These are phyloP conservation scores for Epinephelus cyanopodus DNA, from an alignment of 2,113 vertebrate genomes.

Conservation along the genomic window DNA sequence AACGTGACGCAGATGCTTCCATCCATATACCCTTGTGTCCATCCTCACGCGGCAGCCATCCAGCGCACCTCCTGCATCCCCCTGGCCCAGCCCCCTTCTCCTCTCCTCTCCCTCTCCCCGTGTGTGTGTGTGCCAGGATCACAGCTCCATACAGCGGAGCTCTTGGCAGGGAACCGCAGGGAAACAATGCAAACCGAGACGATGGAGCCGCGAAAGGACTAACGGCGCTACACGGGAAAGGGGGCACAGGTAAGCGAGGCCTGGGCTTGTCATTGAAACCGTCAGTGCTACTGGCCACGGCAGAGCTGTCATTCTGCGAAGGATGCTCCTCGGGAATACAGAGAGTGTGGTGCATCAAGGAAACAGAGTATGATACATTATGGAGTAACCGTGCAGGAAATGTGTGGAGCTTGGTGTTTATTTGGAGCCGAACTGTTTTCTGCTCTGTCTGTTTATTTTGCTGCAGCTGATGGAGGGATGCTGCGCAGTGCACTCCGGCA, in stretches of 20 bases:
- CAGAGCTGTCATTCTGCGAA: slow-evolving; percentile 18
- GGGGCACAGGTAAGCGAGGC: slow-evolving; percentile 69
- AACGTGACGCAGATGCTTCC: slow-evolving; percentile 69
- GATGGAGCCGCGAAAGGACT: slow-evolving; percentile 42
- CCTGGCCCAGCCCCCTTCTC: slow-evolving; percentile 11
- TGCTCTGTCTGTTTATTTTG: slow-evolving; percentile 42
- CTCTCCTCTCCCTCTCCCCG: slow-evolving; percentile 1
- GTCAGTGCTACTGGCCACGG: neutral
- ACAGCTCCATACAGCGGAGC: slow-evolving; percentile 68
- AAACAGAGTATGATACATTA: neutral
- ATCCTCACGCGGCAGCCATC: slow-evolving; percentile 39
- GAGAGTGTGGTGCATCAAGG: slow-evolving; percentile 26
- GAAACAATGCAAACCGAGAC: slow-evolving; percentile 28
- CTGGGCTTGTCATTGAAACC: neutral
- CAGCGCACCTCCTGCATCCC: slow-evolving; percentile 43
- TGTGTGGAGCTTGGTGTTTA: neutral
- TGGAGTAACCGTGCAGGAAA: slow-evolving; percentile 2
- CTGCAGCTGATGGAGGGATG: slow-evolving; percentile 54
- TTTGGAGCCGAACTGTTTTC: neutral
- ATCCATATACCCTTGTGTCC: slow-evolving; percentile 42
- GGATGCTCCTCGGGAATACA: slow-evolving; percentile 6
- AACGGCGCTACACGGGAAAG: neutral
- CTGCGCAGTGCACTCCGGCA: slow-evolving; percentile 68
- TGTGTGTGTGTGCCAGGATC: slow-evolving; percentile 61
- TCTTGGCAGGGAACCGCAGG: slow-evolving; percentile 39